phyloP scores from a whole-genome alignment of 2,797 vertebrate genomes.

The Xenentodon cancila region DNA sequence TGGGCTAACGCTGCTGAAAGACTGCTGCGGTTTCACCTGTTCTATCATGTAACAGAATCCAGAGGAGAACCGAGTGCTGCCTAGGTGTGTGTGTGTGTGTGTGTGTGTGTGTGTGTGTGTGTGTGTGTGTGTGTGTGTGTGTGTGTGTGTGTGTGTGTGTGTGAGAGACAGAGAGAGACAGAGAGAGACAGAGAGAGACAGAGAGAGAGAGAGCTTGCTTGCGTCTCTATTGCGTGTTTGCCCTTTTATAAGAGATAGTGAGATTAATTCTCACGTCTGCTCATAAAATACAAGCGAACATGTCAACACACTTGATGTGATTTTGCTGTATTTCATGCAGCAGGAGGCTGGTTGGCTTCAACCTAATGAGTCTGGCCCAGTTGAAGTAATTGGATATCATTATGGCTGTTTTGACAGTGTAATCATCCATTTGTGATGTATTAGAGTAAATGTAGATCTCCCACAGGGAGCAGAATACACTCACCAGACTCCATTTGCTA shows the following conservation, averaged over 20 bases:
- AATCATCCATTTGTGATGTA: conserved; percentile 29
- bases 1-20: conserved; percentile 86
- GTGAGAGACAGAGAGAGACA: not conserved
- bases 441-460: conserved; percentile 7
- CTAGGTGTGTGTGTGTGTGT: not conserved
- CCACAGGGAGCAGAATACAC: conserved; percentile 9
- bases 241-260: not conserved
- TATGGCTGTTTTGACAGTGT: conserved; percentile 21
- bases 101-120: too few species aligned
- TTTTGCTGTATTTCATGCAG: conserved; percentile 15
- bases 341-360: not conserved
- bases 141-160: not conserved
- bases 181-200: too few species aligned
- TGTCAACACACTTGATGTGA: not conserved
- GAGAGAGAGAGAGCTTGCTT: too few species aligned
- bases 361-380: conserved; percentile 20
- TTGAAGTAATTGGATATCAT: conserved; percentile 43
- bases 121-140: not conserved
- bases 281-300: conserved; percentile 14
- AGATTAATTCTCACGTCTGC: not conserved
- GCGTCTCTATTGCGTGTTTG: not conserved
- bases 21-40: conserved; percentile 91
- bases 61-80: not conserved
- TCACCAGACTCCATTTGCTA: conserved; percentile 6
- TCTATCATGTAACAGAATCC: conserved; percentile 84